A percentile compares a stretch with the other conserved stretches of the same genome.
Evolutionary conservation across 2,797 vertebrate species (phyloP).

Genomic region (Eulemur rubriventer): DNA sequence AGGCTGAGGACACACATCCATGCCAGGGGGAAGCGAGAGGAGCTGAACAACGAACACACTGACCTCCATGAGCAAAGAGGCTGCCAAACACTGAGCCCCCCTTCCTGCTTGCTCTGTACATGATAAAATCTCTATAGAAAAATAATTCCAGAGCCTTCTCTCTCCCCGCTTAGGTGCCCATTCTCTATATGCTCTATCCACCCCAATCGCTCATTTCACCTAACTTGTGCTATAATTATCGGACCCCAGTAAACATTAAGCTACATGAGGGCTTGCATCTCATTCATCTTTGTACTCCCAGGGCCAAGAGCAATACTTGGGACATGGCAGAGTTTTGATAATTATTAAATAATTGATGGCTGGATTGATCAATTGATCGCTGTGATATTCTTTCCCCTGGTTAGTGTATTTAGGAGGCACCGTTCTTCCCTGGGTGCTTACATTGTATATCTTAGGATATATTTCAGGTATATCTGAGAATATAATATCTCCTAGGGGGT

Average conservation of each 20-base stretch:
- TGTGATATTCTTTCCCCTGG: background rate
- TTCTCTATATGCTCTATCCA: accelerated
- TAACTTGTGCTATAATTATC: background rate
- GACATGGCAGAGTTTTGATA: background rate
- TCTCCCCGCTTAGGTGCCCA: background rate
- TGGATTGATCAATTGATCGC: background rate
- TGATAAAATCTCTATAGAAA: background rate
- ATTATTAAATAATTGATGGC: background rate
- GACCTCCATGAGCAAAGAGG: background rate
- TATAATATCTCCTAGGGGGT: background rate
- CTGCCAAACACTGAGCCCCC: background rate
- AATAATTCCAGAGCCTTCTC: background rate
- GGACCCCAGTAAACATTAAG: background rate
- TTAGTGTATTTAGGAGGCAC: background rate
- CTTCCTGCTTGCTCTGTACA: background rate
- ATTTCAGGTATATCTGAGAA: background rate
- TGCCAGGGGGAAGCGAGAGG: background rate
- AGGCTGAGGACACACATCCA: background rate
- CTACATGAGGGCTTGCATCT: background rate
- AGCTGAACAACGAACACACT: background rate
- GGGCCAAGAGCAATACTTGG: background rate
- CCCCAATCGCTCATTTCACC: background rate
- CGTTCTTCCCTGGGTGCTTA: background rate
- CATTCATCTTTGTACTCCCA: background rate
- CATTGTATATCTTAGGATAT: background rate